phyloP scores from a whole-genome alignment of 2,797 vertebrate species.

The Melanotaenia boesemani region DNA sequence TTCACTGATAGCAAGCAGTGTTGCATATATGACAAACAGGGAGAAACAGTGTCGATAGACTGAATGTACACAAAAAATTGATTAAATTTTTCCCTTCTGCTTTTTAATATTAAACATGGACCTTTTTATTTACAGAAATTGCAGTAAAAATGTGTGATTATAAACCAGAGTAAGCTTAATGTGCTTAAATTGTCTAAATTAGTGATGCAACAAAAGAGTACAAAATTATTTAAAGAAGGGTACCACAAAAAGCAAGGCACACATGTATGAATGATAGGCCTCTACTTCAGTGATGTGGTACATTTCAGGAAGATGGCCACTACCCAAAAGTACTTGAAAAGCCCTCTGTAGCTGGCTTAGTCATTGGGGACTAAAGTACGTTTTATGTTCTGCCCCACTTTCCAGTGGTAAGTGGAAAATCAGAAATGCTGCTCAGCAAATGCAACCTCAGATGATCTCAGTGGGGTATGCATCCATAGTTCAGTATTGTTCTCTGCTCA shows the following conservation, averaged over 20 bases:
- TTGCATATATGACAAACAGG: background rate
- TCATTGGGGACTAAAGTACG: conserved; percentile 39
- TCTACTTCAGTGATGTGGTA: conserved; percentile 4
- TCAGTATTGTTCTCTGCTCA: conserved; percentile 38
- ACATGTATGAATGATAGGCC: background rate
- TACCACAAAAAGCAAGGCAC: background rate
- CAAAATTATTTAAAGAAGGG: background rate
- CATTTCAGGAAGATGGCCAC: conserved; percentile 24
- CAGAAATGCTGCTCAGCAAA: conserved; percentile 45
- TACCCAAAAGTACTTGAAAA: conserved; percentile 53
- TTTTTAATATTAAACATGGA: background rate
- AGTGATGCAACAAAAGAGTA: background rate
- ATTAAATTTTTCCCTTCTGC: background rate
- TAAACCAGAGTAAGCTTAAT: background rate
- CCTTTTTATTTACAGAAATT: background rate
- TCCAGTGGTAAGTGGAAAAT: conserved; percentile 28
- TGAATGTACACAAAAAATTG: background rate
- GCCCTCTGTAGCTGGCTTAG: conserved; percentile 38
- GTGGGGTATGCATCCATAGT: conserved; percentile 13
- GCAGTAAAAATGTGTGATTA: too few relatives aligned
- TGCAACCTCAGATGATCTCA: conserved; percentile 40
- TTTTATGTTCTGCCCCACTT: conserved; percentile 60
- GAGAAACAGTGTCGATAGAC: background rate
- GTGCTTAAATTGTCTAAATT: background rate
- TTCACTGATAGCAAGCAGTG: background rate